Evolutionary conservation across 2,888 invertebrate species (phyloP).

Genomic region (Rhyacophila evoluta): DNA sequence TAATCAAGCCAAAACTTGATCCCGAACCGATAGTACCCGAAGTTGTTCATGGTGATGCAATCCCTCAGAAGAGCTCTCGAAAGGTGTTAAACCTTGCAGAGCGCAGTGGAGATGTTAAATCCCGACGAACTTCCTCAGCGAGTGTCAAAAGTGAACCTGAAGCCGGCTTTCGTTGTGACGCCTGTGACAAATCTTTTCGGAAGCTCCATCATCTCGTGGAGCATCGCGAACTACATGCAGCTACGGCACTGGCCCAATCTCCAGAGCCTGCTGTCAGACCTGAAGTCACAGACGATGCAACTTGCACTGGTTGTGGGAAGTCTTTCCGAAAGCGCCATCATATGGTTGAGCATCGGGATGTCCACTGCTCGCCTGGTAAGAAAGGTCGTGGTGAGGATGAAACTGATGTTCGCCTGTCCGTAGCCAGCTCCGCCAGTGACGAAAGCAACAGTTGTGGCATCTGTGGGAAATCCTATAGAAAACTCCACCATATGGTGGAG

Average conservation of each 20-base stretch:
- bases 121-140: conserved; percentile 47
- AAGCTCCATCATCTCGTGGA: conserved; percentile 69
- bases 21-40: conserved; percentile 57
- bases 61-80: conserved; percentile 67
- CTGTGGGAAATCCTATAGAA: conserved; percentile 67
- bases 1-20: conserved; percentile 58
- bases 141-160: conserved; percentile 50
- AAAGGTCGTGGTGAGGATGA: conserved; percentile 42
- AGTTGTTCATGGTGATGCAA: conserved; percentile 63
- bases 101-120: conserved; percentile 57
- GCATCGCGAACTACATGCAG: conserved; percentile 65
- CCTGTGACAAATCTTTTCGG: conserved; percentile 68
- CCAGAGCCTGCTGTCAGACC: conserved; percentile 57
- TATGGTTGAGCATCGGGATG: conserved; percentile 52
- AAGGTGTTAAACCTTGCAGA: conserved; percentile 68
- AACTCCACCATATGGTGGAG: conserved; percentile 65
- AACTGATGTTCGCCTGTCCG: conserved; percentile 45
- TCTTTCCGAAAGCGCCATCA: conserved; percentile 52
- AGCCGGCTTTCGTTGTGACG: conserved; percentile 66
- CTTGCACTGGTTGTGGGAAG: conserved; percentile 52
- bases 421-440: conserved; percentile 49
- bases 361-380: conserved; percentile 57
- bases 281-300: conserved; percentile 53
- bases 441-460: conserved; percentile 60
- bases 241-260: conserved; percentile 55